These are phyloP conservation scores for Podargus strigoides DNA, from an alignment of 2,797 vertebrate species.

Conservation along the genomic window DNA sequence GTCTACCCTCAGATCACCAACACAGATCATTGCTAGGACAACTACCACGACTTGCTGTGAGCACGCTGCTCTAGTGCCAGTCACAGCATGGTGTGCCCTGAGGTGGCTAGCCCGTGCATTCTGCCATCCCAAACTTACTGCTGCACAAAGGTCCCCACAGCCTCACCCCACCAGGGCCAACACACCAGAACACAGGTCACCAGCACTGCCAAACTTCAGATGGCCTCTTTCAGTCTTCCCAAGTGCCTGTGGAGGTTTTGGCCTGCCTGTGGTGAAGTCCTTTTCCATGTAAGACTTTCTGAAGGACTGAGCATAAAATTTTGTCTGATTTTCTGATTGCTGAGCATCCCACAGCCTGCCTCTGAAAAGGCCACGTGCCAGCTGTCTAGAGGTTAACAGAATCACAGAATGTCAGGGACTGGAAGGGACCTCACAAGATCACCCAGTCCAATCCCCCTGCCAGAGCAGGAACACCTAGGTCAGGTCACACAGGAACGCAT, in stretches of 20 bases:
- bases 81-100: accelerated
- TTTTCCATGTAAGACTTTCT: not conserved
- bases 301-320: not conserved
- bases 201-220: accelerated
- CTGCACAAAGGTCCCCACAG: not conserved
- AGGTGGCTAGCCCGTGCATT: accelerated
- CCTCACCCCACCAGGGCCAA: accelerated
- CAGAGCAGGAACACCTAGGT: no score
- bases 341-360: not conserved
- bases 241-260: not conserved
- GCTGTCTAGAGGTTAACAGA: not conserved
- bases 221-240: not conserved
- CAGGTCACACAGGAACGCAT: no score
- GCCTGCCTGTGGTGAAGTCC: not conserved
- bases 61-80: not conserved
- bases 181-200: not conserved
- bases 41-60: not conserved
- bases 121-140: not conserved
- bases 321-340: not conserved
- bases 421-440: no score
- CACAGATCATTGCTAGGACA: not conserved
- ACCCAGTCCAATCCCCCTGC: no score
- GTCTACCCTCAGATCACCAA: not conserved
- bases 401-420: no score
- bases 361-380: not conserved